These are phyloP conservation scores for Myotis davidii DNA, from an alignment of 2,113 vertebrate species.

Conservation along the genomic window DNA sequence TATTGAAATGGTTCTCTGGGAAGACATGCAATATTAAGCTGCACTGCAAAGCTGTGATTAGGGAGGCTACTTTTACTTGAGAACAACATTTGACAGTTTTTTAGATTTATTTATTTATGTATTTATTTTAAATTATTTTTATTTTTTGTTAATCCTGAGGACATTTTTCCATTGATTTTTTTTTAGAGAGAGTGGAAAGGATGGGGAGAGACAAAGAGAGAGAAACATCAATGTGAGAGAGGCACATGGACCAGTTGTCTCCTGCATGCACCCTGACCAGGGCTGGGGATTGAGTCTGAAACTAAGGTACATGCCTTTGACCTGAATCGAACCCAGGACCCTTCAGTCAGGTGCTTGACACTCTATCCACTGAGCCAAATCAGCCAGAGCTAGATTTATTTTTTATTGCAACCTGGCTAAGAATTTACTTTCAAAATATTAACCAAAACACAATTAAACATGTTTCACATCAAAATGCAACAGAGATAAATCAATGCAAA, in stretches of 20 bases:
- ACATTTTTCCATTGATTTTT: too few relatives aligned
- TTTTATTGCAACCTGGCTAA: slow-evolving; percentile 44
- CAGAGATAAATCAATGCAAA: neutral
- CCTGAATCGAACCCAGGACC: too few relatives aligned
- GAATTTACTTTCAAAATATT: slow-evolving; percentile 59
- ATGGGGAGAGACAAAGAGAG: too few relatives aligned
- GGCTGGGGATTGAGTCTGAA: too few relatives aligned
- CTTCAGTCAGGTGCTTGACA: too few relatives aligned
- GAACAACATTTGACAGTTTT: slow-evolving; percentile 43
- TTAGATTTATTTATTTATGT: slow-evolving; percentile 31
- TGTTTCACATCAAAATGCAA: neutral
- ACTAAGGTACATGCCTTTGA: too few relatives aligned
- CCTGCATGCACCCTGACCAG: too few relatives aligned
- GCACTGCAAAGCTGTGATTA: slow-evolving; percentile 10
- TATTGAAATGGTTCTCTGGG: slow-evolving; percentile 58
- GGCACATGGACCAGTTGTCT: too few relatives aligned
- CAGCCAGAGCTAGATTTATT: neutral
- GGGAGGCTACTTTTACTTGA: neutral
- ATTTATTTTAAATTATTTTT: slow-evolving; percentile 37
- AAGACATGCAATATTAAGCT: neutral
- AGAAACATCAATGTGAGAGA: too few relatives aligned
- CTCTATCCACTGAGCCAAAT: too few relatives aligned
- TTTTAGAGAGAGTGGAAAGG: too few relatives aligned
- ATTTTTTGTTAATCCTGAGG: neutral
- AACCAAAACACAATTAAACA: slow-evolving; percentile 1